A percentile compares a stretch with the other conserved stretches of the same genome.
Evolutionary conservation across 2,113 vertebrate genomes (phyloP).

Genomic region (Glaucomys volans): DNA sequence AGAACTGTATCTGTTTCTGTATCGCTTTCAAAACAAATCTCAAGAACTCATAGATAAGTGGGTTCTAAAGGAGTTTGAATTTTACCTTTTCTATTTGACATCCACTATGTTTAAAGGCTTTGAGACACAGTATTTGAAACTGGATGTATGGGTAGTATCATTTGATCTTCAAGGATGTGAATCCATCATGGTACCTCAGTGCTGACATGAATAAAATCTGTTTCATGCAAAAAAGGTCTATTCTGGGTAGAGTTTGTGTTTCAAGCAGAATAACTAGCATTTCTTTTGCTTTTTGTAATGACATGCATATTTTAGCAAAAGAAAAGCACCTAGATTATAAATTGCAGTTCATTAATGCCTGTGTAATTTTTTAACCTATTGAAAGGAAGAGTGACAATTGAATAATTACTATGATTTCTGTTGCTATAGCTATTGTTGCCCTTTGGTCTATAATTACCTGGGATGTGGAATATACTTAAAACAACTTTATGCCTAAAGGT

Average conservation of each 20-base stretch:
- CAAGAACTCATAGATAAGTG: background rate
- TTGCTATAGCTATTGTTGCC: background rate
- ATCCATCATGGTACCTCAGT: background rate
- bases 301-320: background rate
- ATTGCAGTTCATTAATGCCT: background rate
- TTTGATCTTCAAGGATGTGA: slow-evolving; percentile 38
- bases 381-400: background rate
- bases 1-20: background rate
- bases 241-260: background rate
- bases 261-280: background rate
- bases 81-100: slow-evolving; percentile 36
- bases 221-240: background rate
- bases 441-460: background rate
- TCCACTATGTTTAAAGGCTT: background rate
- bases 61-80: background rate
- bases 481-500: background rate
- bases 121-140: background rate
- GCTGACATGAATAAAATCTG: slow-evolving; percentile 1
- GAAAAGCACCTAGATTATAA: background rate
- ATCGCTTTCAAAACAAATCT: background rate
- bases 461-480: background rate
- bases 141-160: background rate
- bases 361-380: background rate
- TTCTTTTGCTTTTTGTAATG: slow-evolving; percentile 20
- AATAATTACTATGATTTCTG: background rate